Evolutionary conservation across 2,888 invertebrate species (phyloP).

Genomic region (Coenonympha arcania): DNA sequence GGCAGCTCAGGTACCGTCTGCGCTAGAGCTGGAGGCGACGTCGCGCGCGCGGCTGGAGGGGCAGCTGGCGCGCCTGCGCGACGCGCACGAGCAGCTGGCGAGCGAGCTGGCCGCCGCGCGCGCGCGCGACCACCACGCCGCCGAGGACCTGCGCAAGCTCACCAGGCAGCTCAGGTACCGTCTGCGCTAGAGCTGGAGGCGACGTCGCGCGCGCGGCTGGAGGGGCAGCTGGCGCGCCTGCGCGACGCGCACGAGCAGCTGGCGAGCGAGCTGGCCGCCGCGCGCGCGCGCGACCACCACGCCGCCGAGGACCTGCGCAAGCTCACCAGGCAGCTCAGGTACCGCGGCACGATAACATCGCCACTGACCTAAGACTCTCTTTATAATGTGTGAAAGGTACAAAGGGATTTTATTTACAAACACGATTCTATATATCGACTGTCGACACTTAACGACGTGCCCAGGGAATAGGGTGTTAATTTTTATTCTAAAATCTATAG

Average conservation of each 20-base stretch:
- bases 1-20: constrained; percentile 64
- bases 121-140: constrained; percentile 81
- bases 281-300: constrained; percentile 81
- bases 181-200: constrained; percentile 94
- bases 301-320: constrained; percentile 86
- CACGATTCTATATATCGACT: no score
- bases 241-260: constrained; percentile 63
- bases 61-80: constrained; percentile 66
- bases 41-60: constrained; percentile 90
- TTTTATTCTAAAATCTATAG: no score
- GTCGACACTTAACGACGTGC: no score
- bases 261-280: constrained; percentile 77
- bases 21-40: constrained; percentile 93
- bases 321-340: constrained; percentile 57
- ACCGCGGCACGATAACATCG: no score
- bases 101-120: constrained; percentile 80
- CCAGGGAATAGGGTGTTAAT: no score
- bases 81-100: constrained; percentile 62
- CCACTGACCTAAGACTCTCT: no score
- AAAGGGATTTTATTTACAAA: no score
- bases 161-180: constrained; percentile 60
- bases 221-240: constrained; percentile 77
- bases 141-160: constrained; percentile 83
- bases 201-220: constrained; percentile 88
- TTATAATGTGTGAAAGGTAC: no score